A percentile compares a stretch with the other conserved stretches of the same genome.
These are phyloP conservation scores for Amaurobius ferox DNA, from an alignment of 2,888 invertebrate genomes.

Conservation along the genomic window DNA sequence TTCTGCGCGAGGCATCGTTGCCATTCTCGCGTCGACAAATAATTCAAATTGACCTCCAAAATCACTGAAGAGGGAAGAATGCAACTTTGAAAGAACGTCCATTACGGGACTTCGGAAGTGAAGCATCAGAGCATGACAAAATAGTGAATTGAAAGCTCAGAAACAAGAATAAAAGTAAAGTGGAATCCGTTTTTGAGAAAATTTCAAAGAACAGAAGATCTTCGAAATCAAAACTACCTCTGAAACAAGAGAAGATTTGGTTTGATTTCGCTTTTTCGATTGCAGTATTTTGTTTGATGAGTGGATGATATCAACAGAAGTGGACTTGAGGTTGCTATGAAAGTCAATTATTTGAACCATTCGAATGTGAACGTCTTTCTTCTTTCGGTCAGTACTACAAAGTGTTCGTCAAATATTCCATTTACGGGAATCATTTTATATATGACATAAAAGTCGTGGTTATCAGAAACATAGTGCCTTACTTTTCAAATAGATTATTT, in stretches of 20 bases:
- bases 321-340: neutral
- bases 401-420: neutral
- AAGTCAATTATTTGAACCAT: neutral
- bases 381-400: neutral
- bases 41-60: slow-evolving; percentile 28
- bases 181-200: neutral
- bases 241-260: neutral
- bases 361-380: neutral
- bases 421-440: too few relatives aligned
- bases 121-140: slow-evolving; percentile 40
- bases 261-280: neutral
- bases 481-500: neutral
- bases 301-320: neutral
- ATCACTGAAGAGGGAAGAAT: slow-evolving; percentile 17
- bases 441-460: neutral
- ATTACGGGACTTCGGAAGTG: slow-evolving; percentile 19
- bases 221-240: neutral
- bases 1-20: neutral
- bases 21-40: slow-evolving; percentile 18
- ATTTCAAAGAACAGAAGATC: neutral
- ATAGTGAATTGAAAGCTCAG: slow-evolving; percentile 3
- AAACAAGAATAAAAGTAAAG: neutral
- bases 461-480: slow-evolving; percentile 4
- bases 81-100: slow-evolving; percentile 12
- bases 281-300: neutral